These are phyloP conservation scores for Orgyia antiqua DNA, from an alignment of 2,888 invertebrate genomes.

Conservation along the genomic window DNA sequence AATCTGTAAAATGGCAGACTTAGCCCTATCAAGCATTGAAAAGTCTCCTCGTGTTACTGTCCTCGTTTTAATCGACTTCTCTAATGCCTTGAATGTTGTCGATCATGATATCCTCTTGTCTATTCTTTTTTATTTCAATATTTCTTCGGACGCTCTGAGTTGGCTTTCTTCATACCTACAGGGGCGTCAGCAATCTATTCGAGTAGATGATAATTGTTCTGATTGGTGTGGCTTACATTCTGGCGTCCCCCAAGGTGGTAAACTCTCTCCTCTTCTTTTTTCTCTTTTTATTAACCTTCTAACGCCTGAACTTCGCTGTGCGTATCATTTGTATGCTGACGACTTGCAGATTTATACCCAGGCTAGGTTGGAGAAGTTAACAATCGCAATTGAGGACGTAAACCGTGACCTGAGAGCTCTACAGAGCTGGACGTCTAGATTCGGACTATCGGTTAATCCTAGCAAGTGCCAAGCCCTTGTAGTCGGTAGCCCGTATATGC, in stretches of 20 bases:
- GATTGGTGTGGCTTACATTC: background rate
- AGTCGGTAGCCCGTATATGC: too few relatives aligned
- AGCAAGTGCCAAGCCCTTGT: too few relatives aligned
- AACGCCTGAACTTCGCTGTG: background rate
- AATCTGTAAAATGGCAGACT: too few relatives aligned
- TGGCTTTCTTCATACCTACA: background rate
- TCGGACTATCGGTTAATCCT: too few relatives aligned
- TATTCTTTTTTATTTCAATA: too few relatives aligned
- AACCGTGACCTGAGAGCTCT: too few relatives aligned
- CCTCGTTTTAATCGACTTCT: background rate
- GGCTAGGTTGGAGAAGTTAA: too few relatives aligned
- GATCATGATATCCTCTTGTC: background rate
- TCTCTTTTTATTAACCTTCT: background rate
- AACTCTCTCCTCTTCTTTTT: background rate
- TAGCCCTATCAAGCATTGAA: too few relatives aligned
- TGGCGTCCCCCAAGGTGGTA: background rate
- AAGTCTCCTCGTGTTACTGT: too few relatives aligned
- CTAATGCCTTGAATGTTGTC: slow-evolving; percentile 1
- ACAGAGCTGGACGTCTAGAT: too few relatives aligned
- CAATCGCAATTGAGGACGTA: too few relatives aligned
- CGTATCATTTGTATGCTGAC: background rate
- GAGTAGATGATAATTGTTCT: background rate
- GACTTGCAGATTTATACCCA: background rate
- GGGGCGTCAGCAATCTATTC: background rate
- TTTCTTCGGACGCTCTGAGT: too few relatives aligned